Evolutionary conservation across 2,888 invertebrate genomes (phyloP), one percentile per base, ranked within the genome.

Genomic region (Nezara viridula): DNA sequence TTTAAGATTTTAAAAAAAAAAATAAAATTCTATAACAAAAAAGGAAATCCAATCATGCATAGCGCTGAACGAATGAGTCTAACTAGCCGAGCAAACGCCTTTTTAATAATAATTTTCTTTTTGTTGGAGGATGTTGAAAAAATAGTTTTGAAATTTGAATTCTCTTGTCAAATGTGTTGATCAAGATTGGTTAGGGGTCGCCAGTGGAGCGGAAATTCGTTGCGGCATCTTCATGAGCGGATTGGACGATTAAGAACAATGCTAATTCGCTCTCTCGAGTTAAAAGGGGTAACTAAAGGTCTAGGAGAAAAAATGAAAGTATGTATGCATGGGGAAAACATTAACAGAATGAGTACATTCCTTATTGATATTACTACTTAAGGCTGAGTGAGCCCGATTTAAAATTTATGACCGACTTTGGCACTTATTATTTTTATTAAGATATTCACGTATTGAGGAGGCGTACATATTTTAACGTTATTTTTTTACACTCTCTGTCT

Each of bases 101-200:
- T 81, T 44, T 40, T 40, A 44, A 81, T 81, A 81, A 81, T 44
- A 21, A 19, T 24, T 77, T 81, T 81, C 24, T 77, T 44, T 81
- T 44, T 44, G n/a, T 81, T 10, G 32, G 40, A 81, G 44, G 44
- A n/a, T 73, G 32, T 73, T 73, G 66, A 73, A 73, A 66, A 73
- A 73, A 73, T 37, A 2, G 37, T 73, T 73, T 73, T 73, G 66
- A 73, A 73, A 73, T 73, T 73, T 73, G 66, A 37, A 73, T 73
- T 73, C 66, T 44, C 44, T 81, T 81, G 40, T 81, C 40, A 77
- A 77, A 37, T 77, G 44, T 81, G 81, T 81, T 81, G 81, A 81
- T 81, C 44, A 44, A 81, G 81, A 14, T 81, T 9, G 44, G n/a
- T n/a, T 40, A n/a, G 47, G 81, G 81, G 81, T 81, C 81, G 81